Evolutionary conservation across 2,888 invertebrate genomes (phyloP), one percentile per base, ranked within the genome.

Genomic region (Elysia crispata): DNA sequence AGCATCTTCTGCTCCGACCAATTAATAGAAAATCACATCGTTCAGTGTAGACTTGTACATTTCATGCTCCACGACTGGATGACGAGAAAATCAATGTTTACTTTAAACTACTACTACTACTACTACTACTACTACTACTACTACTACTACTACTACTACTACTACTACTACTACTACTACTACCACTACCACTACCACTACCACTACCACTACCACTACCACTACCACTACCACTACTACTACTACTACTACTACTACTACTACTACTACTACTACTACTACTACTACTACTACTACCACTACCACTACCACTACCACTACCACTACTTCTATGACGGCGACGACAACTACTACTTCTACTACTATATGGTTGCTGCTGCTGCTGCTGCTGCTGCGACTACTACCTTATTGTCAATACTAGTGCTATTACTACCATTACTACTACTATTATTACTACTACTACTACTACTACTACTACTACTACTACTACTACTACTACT

Each of bases 111-210:
- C 64, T 62, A n/a, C n/a, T 20, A n/a, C 64, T 62, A 28, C 64
- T 62, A n/a, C 64, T 62, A n/a, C 64, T 62, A n/a, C 64, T 62
- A n/a, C 64, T 62, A 62, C 64, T 62, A 62, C 64, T 62, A 13
- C 64, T 62, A 62, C 64, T 62, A 62, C 64, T 62, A 62, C 64
- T 62, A 13, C 64, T 62, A 62, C 64, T 62, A 62, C 64, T 62
- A 28, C n/a, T 62, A n/a, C 64, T 62, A n/a, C 64, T 62, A 62
- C 64, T 62, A n/a, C 64, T 62, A n/a, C n/a, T 62, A n/a, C 64
- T 62, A n/a, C 64, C n/a, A 28, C n/a, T 62, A n/a, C 64, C n/a
- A n/a, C 28, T 62, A n/a, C 64, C n/a, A n/a, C 64, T 62, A n/a
- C 64, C n/a, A 28, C 64, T 62, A n/a, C 64, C n/a, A 28, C 64